Evolutionary conservation across 2,113 vertebrate species (phyloP).

Genomic region (Cynopterus brachyotis): DNA sequence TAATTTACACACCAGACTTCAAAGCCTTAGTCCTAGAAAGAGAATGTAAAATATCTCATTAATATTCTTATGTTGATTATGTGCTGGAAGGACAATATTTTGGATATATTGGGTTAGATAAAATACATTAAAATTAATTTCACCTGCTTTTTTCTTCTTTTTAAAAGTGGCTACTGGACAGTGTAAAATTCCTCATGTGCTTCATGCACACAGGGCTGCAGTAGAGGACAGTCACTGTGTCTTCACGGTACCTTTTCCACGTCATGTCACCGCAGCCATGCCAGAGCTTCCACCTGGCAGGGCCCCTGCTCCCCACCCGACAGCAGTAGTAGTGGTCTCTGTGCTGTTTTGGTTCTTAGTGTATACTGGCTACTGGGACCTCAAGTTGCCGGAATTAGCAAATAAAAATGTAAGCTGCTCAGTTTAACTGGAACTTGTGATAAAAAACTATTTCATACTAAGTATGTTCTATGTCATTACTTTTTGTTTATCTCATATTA

Average conservation of each 20-base stretch:
- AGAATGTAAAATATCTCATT: background rate
- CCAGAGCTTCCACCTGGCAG: background rate
- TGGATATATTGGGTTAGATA: background rate
- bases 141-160: background rate
- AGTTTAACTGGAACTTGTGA: background rate
- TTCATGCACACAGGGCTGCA: rapidly evolving
- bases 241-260: background rate
- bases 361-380: background rate
- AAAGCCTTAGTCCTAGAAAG: background rate
- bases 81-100: background rate
- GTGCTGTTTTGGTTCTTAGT: background rate
- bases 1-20: background rate
- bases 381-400: background rate
- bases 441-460: background rate
- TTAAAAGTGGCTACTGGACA: background rate
- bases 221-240: rapidly evolving
- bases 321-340: background rate
- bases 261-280: rapidly evolving
- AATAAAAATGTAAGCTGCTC: background rate
- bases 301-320: too few relatives aligned
- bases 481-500: background rate
- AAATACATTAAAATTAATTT: background rate
- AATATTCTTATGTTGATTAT: background rate
- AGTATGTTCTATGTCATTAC: background rate
- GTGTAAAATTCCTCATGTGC: background rate